Conservation (phyloP, 1,140 invertebrate genomes). For the Eulimnadia texana region DNA sequence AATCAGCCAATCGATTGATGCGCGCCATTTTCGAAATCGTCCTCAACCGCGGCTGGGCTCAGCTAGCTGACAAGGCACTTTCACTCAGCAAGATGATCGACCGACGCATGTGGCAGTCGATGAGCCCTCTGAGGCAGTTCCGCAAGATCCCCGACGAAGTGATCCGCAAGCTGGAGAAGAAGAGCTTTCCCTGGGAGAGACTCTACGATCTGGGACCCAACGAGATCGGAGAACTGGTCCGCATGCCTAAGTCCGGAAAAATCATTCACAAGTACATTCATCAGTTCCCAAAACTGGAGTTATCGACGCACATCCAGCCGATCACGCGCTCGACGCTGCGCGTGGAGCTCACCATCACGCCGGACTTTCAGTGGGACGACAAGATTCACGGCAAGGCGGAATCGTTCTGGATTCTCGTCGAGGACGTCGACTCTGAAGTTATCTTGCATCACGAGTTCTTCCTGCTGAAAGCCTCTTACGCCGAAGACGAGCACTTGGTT, state of each 20-base stretch:
- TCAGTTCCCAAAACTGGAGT: slow-evolving; percentile 88
- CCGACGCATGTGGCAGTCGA: slow-evolving; percentile 97
- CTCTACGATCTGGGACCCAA: slow-evolving; percentile 92
- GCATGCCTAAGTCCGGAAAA: slow-evolving; percentile 91
- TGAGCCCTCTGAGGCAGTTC: slow-evolving; percentile 96
- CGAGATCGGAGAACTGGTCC: slow-evolving; percentile 92
- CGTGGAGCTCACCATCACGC: slow-evolving; percentile 95
- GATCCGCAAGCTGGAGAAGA: slow-evolving; percentile 96
- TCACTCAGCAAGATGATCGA: slow-evolving; percentile 98
- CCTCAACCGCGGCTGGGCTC: slow-evolving; percentile 83
- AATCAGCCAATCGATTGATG: slow-evolving; percentile 88
- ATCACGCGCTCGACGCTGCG: slow-evolving; percentile 87
- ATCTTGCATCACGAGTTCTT: slow-evolving; percentile 97
- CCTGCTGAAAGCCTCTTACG: slow-evolving; percentile 87
- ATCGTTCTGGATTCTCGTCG: slow-evolving; percentile 97
- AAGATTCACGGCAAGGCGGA: slow-evolving; percentile 90
- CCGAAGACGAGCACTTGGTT: slow-evolving; percentile 83
- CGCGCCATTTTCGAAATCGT: slow-evolving; percentile 95
- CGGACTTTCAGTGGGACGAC: slow-evolving; percentile 99
- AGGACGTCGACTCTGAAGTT: slow-evolving; percentile 89
- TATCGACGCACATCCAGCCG: slow-evolving; percentile 93
- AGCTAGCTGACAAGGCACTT: slow-evolving; percentile 88
- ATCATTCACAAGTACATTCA: slow-evolving; percentile 96
- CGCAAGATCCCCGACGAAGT: slow-evolving; percentile 96
- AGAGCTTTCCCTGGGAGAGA: slow-evolving; percentile 84